Percentiles rank a stretch among this genome's conserved stretches.
Conservation (phyloP, 2,113 vertebrate species). For the Chascanopsetta lugubris region DNA sequence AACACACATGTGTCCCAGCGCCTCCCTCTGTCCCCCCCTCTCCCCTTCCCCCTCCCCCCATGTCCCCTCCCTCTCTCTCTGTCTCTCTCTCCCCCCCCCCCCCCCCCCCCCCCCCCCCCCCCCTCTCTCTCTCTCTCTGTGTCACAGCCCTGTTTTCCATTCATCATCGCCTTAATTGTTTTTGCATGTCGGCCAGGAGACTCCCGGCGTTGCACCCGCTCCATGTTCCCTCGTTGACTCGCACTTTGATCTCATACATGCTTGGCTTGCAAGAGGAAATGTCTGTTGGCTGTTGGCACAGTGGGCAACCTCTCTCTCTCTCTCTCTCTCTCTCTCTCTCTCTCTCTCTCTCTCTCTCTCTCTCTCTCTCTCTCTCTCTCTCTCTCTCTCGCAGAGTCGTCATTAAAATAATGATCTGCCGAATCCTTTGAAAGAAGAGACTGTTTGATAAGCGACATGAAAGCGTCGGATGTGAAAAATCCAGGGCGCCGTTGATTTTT, state of each 20-base stretch:
- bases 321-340: slow-evolving; percentile 25
- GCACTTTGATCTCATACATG: slow-evolving; percentile 70
- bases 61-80: slow-evolving; percentile 22
- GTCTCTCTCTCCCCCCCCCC: slow-evolving; percentile 28
- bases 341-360: slow-evolving; percentile 32
- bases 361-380: slow-evolving; percentile 47
- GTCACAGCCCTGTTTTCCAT: slow-evolving; percentile 30
- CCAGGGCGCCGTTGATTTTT: too few relatives aligned
- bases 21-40: too few relatives aligned
- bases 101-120: slow-evolving; percentile 1
- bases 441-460: slow-evolving; percentile 23
- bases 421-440: slow-evolving; percentile 39
- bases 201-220: slow-evolving; percentile 36
- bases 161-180: slow-evolving; percentile 53
- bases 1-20: slow-evolving; percentile 20
- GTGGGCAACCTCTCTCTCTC: slow-evolving; percentile 50
- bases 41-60: slow-evolving; percentile 1
- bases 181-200: slow-evolving; percentile 42
- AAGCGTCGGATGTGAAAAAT: slow-evolving; percentile 5
- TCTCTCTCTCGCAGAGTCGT: slow-evolving; percentile 20
- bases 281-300: slow-evolving; percentile 60
- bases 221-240: slow-evolving; percentile 31
- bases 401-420: slow-evolving; percentile 61
- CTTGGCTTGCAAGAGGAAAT: slow-evolving; percentile 67
- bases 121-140: slow-evolving; percentile 27